A percentile compares a stretch with the other conserved stretches of the same genome.
phyloP scores from a whole-genome alignment of 2,797 vertebrate species.

The Anguilla obscura region DNA sequence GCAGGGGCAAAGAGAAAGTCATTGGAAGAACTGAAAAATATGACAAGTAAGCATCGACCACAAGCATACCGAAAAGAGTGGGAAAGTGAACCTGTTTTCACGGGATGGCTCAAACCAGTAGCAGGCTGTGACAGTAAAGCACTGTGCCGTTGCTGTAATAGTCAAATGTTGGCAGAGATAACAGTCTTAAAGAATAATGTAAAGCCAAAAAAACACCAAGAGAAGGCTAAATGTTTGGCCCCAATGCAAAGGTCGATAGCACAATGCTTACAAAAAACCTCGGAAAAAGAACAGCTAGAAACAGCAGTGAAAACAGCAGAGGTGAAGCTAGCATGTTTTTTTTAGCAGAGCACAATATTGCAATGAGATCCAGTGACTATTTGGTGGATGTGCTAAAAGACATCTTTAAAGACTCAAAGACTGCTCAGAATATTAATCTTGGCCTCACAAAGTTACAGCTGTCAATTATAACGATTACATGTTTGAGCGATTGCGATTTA shows the following conservation, averaged over 20 bases:
- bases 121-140: constrained; percentile 21
- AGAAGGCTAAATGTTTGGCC: constrained; percentile 27
- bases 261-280: constrained; percentile 22
- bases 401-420: constrained; percentile 26
- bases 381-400: constrained; percentile 22
- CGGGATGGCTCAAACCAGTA: constrained; percentile 32
- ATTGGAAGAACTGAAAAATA: no score
- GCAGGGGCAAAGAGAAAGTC: no score
- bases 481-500: no score
- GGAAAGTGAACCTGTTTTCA: no score
- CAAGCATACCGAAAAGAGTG: no score
- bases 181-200: constrained; percentile 28
- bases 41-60: no score
- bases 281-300: constrained; percentile 9
- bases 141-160: constrained; percentile 28
- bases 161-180: constrained; percentile 25
- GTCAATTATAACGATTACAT: no score
- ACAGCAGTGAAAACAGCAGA: constrained; percentile 25
- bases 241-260: constrained; percentile 34
- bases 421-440: constrained; percentile 20
- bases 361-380: constrained; percentile 11
- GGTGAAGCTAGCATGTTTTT: constrained; percentile 33
- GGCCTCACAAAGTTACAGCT: constrained; percentile 32
- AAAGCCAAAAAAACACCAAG: constrained; percentile 33
- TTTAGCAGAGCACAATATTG: no score